These are phyloP conservation scores for Microcebus lehilahytsara DNA, from an alignment of 2,113 vertebrate species.

Conservation along the genomic window DNA sequence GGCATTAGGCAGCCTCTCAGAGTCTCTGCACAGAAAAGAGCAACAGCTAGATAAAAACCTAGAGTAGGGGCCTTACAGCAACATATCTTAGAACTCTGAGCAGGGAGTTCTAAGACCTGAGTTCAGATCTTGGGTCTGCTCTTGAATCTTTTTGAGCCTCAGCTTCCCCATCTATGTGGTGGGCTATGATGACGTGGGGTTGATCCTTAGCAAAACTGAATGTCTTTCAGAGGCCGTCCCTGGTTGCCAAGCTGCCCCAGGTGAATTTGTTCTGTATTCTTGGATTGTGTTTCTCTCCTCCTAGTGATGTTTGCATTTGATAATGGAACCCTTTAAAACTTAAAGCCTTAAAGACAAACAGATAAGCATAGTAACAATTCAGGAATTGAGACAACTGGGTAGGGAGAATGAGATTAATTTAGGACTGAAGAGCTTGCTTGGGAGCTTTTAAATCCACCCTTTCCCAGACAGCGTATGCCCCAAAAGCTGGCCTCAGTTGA, in stretches of 20 bases:
- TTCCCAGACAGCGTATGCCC: background rate
- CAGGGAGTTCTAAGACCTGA: background rate
- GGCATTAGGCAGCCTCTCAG: background rate
- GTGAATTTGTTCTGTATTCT: background rate
- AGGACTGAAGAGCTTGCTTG: background rate
- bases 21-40: conserved; percentile 9
- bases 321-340: background rate
- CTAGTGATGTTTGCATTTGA: background rate
- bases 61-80: background rate
- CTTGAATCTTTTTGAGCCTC: background rate
- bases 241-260: background rate
- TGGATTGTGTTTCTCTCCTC: background rate
- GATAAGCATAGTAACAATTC: background rate
- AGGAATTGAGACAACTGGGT: background rate
- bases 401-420: background rate
- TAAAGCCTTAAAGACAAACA: background rate
- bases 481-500: background rate
- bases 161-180: background rate
- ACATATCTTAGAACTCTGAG: background rate
- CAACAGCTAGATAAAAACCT: background rate
- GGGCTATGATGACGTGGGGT: background rate
- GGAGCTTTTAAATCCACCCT: background rate
- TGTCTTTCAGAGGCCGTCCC: background rate
- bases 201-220: conserved; percentile 5
- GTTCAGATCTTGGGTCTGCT: background rate